Evolutionary conservation across 2,113 vertebrate species (phyloP).

Genomic region (Alethe diademata): DNA sequence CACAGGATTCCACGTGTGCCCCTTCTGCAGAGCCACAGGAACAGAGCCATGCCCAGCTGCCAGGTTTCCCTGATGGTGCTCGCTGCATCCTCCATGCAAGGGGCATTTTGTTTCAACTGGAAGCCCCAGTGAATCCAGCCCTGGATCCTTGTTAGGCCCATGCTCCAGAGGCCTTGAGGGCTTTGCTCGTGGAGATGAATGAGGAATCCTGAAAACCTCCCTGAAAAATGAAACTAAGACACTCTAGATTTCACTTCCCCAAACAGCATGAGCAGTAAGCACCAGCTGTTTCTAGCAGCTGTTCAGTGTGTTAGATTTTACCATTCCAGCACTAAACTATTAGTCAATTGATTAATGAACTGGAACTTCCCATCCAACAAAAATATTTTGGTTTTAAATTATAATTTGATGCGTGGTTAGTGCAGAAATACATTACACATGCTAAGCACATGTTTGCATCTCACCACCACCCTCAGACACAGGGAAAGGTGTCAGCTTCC

Average conservation of each 20-base stretch:
- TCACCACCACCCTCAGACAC: not conserved
- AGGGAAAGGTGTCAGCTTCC: not conserved
- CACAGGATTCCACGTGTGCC: accelerated
- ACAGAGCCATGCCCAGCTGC: not conserved
- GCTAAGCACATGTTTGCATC: not conserved
- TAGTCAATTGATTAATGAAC: conserved; percentile 61
- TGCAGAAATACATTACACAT: not conserved
- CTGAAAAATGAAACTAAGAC: not conserved
- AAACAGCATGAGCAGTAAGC: not conserved
- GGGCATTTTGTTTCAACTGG: not conserved
- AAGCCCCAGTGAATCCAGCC: not conserved
- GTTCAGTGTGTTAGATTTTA: not conserved
- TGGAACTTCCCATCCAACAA: conserved; percentile 30
- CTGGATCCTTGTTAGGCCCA: not conserved
- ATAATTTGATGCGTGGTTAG: conserved; percentile 11
- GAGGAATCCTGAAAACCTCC: not conserved
- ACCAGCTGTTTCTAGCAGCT: conserved; percentile 47
- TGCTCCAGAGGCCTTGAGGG: not conserved
- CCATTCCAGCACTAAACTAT: conserved; percentile 8
- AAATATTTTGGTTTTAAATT: conserved; percentile 53
- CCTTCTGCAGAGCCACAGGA: not conserved
- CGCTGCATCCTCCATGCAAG: not conserved
- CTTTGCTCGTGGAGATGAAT: not conserved
- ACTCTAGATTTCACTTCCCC: not conserved
- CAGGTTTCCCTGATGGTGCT: not conserved